A percentile compares a stretch with the other conserved stretches of the same genome.
Evolutionary conservation across 2,113 vertebrate genomes (phyloP).

Genomic region (Sorex fumeus): DNA sequence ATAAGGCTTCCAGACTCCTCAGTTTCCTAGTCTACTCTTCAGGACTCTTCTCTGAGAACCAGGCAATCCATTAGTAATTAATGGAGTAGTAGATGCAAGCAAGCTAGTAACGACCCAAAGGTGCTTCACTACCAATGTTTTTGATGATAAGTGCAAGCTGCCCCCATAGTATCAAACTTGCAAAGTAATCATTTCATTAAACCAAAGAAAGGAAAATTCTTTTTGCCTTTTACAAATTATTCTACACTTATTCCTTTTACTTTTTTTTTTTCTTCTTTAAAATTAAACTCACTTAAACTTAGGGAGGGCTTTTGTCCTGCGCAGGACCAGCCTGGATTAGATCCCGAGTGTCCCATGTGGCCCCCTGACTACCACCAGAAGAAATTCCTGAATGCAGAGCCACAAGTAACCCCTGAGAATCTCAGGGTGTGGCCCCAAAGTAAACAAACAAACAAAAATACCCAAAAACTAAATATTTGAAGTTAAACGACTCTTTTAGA

Average conservation of each 20-base stretch:
- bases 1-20: not conserved
- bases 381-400: no score
- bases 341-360: no score
- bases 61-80: not conserved
- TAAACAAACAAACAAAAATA: no score
- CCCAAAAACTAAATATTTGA: not conserved
- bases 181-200: slow-evolving; percentile 27
- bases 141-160: not conserved
- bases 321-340: no score
- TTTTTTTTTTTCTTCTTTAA: not conserved
- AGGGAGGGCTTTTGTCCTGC: no score
- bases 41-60: not conserved
- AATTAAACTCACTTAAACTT: not conserved
- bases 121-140: not conserved
- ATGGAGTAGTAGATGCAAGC: not conserved
- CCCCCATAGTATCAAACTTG: slow-evolving; percentile 20
- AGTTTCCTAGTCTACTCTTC: not conserved
- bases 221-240: not conserved
- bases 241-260: not conserved
- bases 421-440: no score
- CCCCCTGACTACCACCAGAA: no score
- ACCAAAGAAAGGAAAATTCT: not conserved
- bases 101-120: not conserved
- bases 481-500: not conserved
- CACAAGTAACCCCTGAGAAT: no score